Conservation (phyloP, 1,140 invertebrate genomes). For the Megalonaias nervosa region DNA sequence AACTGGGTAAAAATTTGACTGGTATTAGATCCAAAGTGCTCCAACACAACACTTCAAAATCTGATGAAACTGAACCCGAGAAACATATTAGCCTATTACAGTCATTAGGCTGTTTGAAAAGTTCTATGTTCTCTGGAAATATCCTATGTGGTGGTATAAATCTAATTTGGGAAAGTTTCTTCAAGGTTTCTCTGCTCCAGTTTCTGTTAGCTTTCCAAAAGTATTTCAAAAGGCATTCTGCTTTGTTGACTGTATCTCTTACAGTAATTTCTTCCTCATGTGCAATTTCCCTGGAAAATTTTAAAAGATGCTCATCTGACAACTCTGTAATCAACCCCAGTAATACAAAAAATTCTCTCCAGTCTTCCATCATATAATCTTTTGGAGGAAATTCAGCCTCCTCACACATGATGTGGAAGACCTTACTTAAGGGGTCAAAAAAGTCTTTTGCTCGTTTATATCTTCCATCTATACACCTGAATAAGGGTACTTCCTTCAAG, state of each 20-base stretch:
- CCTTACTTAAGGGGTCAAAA: not conserved
- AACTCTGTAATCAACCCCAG: constrained; percentile 15
- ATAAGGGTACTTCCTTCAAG: not conserved
- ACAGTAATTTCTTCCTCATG: not conserved
- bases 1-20: no score
- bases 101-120: constrained; percentile 3
- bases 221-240: not conserved
- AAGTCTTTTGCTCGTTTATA: constrained; percentile 4
- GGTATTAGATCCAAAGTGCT: not conserved
- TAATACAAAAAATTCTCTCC: constrained; percentile 15
- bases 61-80: not conserved
- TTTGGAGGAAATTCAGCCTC: constrained; percentile 5
- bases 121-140: not conserved
- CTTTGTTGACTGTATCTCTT: not conserved
- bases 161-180: not conserved
- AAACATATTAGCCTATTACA: not conserved
- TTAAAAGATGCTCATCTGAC: constrained; percentile 8
- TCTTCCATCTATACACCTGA: not conserved
- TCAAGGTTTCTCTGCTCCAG: not conserved
- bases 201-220: not conserved
- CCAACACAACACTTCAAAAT: constrained; percentile 1
- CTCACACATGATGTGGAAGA: constrained; percentile 5
- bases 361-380: not conserved
- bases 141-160: constrained; percentile 4
- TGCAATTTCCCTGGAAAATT: constrained; percentile 17